These are phyloP conservation scores for Bagarius yarrelli DNA, from an alignment of 2,113 vertebrate genomes.

Conservation along the genomic window DNA sequence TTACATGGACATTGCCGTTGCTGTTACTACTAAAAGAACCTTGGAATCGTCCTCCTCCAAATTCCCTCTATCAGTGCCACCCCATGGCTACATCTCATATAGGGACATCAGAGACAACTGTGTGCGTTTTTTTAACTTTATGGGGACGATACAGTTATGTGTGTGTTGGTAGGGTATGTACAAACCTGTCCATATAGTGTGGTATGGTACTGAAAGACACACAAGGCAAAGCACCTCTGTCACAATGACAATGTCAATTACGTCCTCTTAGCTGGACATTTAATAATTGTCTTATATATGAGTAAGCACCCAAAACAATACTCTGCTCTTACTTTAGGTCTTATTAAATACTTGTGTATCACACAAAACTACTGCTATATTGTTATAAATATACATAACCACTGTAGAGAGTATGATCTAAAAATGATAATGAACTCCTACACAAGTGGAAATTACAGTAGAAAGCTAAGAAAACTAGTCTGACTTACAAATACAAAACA, in stretches of 20 bases:
- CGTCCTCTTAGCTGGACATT: not conserved
- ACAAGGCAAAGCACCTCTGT: not conserved
- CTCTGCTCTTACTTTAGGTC: not conserved
- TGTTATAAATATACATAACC: not conserved
- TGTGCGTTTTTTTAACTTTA: no score
- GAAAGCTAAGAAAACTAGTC: not conserved
- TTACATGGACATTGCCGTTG: no score
- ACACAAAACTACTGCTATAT: not conserved
- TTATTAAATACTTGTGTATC: not conserved
- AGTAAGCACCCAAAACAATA: not conserved
- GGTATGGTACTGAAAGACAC: no score
- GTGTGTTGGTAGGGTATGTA: no score
- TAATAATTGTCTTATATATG: not conserved
- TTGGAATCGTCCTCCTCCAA: no score
- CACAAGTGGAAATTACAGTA: not conserved
- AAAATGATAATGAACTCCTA: not conserved
- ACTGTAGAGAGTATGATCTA: not conserved
- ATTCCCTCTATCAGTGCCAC: no score
- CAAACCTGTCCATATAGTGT: no score
- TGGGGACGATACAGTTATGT: no score
- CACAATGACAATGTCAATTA: not conserved
- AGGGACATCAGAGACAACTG: no score
- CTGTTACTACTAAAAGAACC: no score
- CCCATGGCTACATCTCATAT: no score
- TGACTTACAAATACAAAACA: not conserved